phyloP scores from a whole-genome alignment of 2,888 invertebrate genomes.

The Pterostichus niger region DNA sequence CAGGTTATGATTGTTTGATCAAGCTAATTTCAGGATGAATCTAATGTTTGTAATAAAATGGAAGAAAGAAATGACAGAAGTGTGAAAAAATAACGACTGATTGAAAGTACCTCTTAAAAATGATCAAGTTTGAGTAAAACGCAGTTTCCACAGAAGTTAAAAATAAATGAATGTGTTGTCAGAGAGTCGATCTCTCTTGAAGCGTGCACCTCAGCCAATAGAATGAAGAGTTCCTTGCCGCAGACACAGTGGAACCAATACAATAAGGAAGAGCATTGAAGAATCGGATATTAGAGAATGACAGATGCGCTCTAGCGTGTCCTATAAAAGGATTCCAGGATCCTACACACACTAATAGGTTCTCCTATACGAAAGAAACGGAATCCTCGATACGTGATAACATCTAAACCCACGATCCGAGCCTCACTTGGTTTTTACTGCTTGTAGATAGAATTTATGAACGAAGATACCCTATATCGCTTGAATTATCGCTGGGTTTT shows the following conservation, averaged over 20 bases:
- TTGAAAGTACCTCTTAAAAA: slow-evolving; percentile 14
- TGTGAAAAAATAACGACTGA: slow-evolving; percentile 15
- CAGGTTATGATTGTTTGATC: no score
- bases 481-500: slow-evolving; percentile 54
- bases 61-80: no score
- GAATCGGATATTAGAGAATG: slow-evolving; percentile 62
- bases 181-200: neutral
- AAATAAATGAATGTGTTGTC: slow-evolving; percentile 31
- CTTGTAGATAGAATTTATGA: slow-evolving; percentile 49
- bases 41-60: no score
- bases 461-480: slow-evolving; percentile 45
- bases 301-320: slow-evolving; percentile 62
- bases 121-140: slow-evolving; percentile 19
- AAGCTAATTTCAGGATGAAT: no score
- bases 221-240: neutral
- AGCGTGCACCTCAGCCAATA: slow-evolving; percentile 15
- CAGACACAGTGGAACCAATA: slow-evolving; percentile 36
- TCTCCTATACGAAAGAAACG: slow-evolving; percentile 54
- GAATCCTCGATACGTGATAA: slow-evolving; percentile 50
- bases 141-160: slow-evolving; percentile 7
- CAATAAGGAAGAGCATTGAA: slow-evolving; percentile 61
- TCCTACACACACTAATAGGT: slow-evolving; percentile 61
- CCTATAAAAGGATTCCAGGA: slow-evolving; percentile 64
- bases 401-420: slow-evolving; percentile 42
- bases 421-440: slow-evolving; percentile 59